Base-by-base conservation (phyloP, 2,113 vertebrate genomes). In the Pygoscelis antarcticus region DNA sequence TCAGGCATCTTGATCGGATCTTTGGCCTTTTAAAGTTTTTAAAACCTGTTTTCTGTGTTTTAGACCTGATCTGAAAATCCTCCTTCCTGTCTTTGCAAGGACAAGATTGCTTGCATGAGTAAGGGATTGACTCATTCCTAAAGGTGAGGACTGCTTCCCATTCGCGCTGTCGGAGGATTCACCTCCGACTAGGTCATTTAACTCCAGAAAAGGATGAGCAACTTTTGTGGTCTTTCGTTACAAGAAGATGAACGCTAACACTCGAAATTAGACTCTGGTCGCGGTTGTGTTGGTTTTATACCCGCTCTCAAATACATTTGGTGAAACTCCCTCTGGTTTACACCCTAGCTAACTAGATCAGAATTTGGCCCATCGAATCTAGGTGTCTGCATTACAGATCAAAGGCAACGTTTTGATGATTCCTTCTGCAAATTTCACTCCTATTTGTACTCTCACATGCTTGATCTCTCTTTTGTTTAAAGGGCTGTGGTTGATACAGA, bases 381-480 rank as follows among this genome's bases (percentile, higher is more conserved):
- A 76, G 52, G 70, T 58, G 74, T 83, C 78, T 54, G 75, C 40
- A 21, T 57, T 80, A 78, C 46, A 80, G 87, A 94, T 95, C 79
- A 91, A 96, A 91, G 74, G 60, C 69, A 75, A 87, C 74, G 5
- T 77, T 90, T 77, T 83, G 84, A 83, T 78, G 49, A 46, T 62
- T 76, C 54, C 36, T 92, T 86, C 71, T 94, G 84, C 55, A 78
- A 78, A 64, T 91, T 91, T 91, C 77, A 57, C 27, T 89, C 82
- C 70, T 66, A 88, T 90, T 83, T 72, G 95, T 82, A 80, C 77
- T 69, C 44, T 80, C 51, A 61, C 49, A 81, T 70, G 84, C 54
- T 72, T 95, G 85, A 90, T 95, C 90, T 87, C 83, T 80, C 82
- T 95, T 86, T 90, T 93, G 80, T 93, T 94, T 95, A 83, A 85